Conservation (phyloP, 2,888 invertebrate species). For the Melinaea menophilus region DNA sequence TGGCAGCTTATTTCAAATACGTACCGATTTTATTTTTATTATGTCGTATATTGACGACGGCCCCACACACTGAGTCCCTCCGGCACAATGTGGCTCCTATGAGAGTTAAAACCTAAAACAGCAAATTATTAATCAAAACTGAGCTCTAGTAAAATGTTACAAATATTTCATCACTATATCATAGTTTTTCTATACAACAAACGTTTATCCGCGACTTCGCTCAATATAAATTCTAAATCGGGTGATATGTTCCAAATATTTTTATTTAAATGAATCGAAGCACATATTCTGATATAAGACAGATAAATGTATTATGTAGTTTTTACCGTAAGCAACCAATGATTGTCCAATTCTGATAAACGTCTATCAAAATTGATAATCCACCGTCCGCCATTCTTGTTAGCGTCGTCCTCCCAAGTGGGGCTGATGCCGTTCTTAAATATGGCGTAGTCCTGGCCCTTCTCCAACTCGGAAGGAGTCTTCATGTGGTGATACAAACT, state of each 20-base stretch:
- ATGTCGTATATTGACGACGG: slow-evolving; percentile 91
- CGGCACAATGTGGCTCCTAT: slow-evolving; percentile 96
- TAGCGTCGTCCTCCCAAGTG: slow-evolving; percentile 95
- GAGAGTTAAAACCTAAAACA: slow-evolving; percentile 68
- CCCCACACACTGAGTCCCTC: slow-evolving; percentile 93
- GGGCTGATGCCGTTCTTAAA: slow-evolving; percentile 90
- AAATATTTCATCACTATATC: background rate
- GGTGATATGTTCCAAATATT: too few species aligned
- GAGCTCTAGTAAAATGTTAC: background rate
- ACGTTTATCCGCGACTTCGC: too few species aligned
- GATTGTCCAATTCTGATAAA: slow-evolving; percentile 80
- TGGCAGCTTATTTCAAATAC: slow-evolving; percentile 31
- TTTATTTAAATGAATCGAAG: background rate
- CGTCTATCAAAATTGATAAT: slow-evolving; percentile 84
- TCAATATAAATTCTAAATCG: too few species aligned
- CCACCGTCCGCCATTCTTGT: slow-evolving; percentile 91
- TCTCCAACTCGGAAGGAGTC: slow-evolving; percentile 85
- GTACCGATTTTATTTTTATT: slow-evolving; percentile 91
- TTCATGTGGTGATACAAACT: slow-evolving; percentile 93
- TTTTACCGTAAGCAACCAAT: slow-evolving; percentile 86
- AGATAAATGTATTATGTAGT: slow-evolving; percentile 32
- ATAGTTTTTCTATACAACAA: too few species aligned
- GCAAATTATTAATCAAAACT: background rate
- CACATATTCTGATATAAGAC: background rate
- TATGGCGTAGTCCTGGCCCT: slow-evolving; percentile 87